phyloP scores from a whole-genome alignment of 2,797 vertebrate species.

The Delichon dasypus region DNA sequence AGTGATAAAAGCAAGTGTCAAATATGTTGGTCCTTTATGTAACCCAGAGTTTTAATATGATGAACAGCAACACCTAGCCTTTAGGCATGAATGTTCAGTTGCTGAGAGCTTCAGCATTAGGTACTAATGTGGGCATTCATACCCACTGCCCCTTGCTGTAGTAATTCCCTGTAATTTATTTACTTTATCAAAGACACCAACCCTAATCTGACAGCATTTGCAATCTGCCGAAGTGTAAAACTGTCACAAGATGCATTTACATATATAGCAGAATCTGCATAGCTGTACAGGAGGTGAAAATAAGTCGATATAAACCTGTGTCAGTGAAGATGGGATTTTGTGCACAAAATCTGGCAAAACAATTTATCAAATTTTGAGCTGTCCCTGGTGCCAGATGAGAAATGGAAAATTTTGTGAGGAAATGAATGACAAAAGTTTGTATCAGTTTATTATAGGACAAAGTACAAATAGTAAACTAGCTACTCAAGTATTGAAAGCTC shows the following conservation, averaged over 20 bases:
- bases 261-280: conserved; percentile 51
- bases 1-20: conserved; percentile 8
- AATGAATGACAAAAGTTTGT: background rate
- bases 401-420: background rate
- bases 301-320: conserved; percentile 43
- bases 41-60: background rate
- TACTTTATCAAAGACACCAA: conserved; percentile 17
- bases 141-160: background rate
- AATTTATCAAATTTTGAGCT: conserved; percentile 19
- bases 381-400: background rate
- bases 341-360: conserved; percentile 32
- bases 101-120: background rate
- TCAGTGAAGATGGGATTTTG: conserved; percentile 39
- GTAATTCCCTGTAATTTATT: conserved; percentile 28
- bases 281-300: conserved; percentile 60
- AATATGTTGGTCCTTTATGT: background rate
- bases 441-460: background rate
- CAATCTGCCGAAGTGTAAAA: conserved; percentile 49
- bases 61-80: background rate
- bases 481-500: background rate
- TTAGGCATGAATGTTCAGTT: conserved; percentile 13
- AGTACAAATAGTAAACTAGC: background rate
- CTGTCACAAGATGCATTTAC: conserved; percentile 41
- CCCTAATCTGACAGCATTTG: conserved; percentile 46
- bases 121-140: conserved; percentile 9